Evolutionary conservation across 2,797 vertebrate species (phyloP).

Genomic region (Sebastes ruberrimus): DNA sequence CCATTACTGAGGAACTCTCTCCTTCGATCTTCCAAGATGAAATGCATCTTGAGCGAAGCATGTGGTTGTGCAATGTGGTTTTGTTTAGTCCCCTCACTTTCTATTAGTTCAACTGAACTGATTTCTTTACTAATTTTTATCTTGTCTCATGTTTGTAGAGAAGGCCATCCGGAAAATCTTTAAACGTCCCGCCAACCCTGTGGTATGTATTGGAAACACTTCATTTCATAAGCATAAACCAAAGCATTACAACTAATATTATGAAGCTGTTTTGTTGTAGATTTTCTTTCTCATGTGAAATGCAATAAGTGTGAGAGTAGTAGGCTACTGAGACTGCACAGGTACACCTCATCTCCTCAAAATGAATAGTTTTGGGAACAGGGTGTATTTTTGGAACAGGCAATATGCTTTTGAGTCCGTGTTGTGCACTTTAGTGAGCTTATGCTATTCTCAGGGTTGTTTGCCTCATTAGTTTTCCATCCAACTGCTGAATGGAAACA

Average conservation of each 20-base stretch:
- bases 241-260: background rate
- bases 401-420: slow-evolving; percentile 29
- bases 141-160: slow-evolving; percentile 61
- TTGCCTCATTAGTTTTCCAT: slow-evolving; percentile 74
- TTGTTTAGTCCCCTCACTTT: slow-evolving; percentile 13
- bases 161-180: slow-evolving; percentile 61
- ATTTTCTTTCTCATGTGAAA: background rate
- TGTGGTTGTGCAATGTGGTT: slow-evolving; percentile 26
- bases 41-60: slow-evolving; percentile 3
- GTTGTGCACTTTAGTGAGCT: slow-evolving; percentile 48
- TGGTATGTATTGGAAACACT: slow-evolving; percentile 66
- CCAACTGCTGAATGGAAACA: slow-evolving; percentile 72
- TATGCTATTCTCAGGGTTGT: slow-evolving; percentile 60
- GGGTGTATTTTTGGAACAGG: slow-evolving; percentile 41
- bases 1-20: background rate
- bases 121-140: slow-evolving; percentile 18
- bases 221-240: background rate
- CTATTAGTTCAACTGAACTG: background rate
- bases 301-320: background rate
- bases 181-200: slow-evolving; percentile 48
- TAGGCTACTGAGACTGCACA: slow-evolving; percentile 3
- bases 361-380: slow-evolving; percentile 25
- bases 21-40: background rate
- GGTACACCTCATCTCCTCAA: slow-evolving; percentile 3
- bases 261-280: background rate